phyloP scores from a whole-genome alignment of 1,140 invertebrate species.

The Aplysia californica region DNA sequence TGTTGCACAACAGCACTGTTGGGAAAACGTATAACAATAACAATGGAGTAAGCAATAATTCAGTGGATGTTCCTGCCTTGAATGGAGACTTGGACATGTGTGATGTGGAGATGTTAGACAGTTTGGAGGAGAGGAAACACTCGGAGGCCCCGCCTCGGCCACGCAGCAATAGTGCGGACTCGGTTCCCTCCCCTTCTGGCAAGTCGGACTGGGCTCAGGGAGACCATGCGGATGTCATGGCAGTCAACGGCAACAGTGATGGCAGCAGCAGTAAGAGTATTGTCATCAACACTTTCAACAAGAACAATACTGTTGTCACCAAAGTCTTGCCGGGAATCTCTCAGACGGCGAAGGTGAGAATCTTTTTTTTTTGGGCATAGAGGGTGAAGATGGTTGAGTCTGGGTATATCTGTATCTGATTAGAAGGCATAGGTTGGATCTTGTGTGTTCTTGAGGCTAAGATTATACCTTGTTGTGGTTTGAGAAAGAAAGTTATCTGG shows the following conservation, averaged over 20 bases:
- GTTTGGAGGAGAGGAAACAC: neutral
- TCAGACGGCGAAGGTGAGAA: slow-evolving; percentile 28
- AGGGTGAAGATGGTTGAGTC: too few species aligned
- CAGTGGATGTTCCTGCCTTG: slow-evolving; percentile 4
- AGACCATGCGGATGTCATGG: too few species aligned
- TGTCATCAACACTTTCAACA: slow-evolving; percentile 58
- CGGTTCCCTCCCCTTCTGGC: slow-evolving; percentile 20
- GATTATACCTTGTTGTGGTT: too few species aligned
- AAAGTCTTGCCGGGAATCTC: slow-evolving; percentile 46
- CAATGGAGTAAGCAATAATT: slow-evolving; percentile 9
- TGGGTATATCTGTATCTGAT: too few species aligned
- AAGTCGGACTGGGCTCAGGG: too few species aligned
- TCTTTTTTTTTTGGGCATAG: neutral
- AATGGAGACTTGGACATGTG: slow-evolving; percentile 48
- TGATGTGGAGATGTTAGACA: slow-evolving; percentile 27
- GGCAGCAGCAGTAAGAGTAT: slow-evolving; percentile 47
- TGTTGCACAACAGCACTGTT: slow-evolving; percentile 25
- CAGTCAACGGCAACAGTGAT: neutral
- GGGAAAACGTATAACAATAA: too few species aligned
- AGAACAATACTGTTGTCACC: slow-evolving; percentile 56
- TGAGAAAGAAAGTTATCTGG: too few species aligned
- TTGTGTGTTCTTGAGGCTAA: too few species aligned
- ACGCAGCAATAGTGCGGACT: slow-evolving; percentile 50
- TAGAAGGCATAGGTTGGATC: too few species aligned
- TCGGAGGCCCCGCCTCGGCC: too few species aligned